Base-by-base conservation (phyloP, 2,888 invertebrate genomes). In the Melolontha melolontha region DNA sequence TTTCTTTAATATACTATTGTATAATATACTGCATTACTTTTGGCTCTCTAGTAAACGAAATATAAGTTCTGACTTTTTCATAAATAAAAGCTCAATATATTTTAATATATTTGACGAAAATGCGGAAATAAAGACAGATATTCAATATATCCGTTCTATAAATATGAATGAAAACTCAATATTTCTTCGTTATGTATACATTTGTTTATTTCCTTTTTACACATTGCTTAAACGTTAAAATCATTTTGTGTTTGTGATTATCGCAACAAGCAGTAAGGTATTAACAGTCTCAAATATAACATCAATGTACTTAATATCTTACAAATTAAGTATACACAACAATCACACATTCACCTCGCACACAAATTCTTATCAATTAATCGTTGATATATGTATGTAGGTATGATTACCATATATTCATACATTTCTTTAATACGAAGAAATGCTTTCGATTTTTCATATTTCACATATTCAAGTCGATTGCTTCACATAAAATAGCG, bases 211-310 rank as follows among this genome's bases (percentile, higher is more conserved):
- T 79, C 77, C 55, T 65, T 65, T 66, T 64, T 67, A 80, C 80
- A 81, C 77, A 79, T 80, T 80, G 79, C 79, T 79, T 79, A 75
- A 77, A 75, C 68, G 67, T 51, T 63, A 79, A 59, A 47, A 59
- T 59, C 16, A 59, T 59, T 47, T 47, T 59, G 44, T 59, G 44
- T 59, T 74, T 72, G 76, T 75, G 71, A 75, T 70, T 47, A 74
- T 75, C 72, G 80, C 80, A 81, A 81, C 79, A 81, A 82, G 82
- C 81, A 82, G 44, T 59, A 59, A n/a, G 34, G 34, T 34, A 34
- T 34, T 34, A 59, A 81, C 82, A 82, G 81, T 82, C 82, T 83
- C 81, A 72, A 70, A 72, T 74, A 78, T 82, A 83, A 83, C 82
- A 83, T 83, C 79, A 78, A 82, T 57, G 57, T 42, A 57, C 44